A percentile compares a stretch with the other conserved stretches of the same genome.
phyloP scores from a whole-genome alignment of 2,113 vertebrate genomes.

The Coryphaenoides rupestris region DNA sequence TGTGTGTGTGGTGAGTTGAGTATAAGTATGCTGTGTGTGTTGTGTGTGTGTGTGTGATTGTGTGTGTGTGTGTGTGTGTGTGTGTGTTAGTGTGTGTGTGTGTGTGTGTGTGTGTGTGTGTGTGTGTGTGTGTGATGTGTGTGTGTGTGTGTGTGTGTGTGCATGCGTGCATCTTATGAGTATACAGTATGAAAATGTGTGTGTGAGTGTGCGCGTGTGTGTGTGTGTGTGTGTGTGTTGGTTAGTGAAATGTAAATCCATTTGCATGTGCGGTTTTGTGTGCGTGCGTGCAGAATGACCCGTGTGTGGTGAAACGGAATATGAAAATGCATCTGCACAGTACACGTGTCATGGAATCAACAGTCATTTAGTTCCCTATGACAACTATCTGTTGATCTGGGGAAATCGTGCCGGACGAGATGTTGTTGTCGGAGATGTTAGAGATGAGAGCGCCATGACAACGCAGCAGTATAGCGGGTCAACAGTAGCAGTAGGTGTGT shows the following conservation, averaged over 20 bases:
- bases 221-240: conserved; percentile 1
- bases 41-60: not conserved
- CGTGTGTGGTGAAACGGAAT: no score
- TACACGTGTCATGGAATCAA: no score
- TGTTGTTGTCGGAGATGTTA: conserved; percentile 14
- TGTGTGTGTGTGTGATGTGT: not conserved
- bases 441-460: no score
- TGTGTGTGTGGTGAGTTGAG: not conserved
- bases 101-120: no score
- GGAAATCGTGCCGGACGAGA: conserved; percentile 15
- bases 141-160: not conserved
- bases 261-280: not conserved
- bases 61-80: not conserved
- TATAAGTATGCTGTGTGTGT: not conserved
- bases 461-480: conserved; percentile 21
- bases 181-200: not conserved
- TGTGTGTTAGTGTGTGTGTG: no score
- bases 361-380: not conserved
- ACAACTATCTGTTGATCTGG: not conserved
- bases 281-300: not conserved
- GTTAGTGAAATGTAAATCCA: no score
- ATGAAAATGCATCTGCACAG: no score
- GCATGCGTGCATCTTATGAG: no score
- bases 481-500: conserved; percentile 18
- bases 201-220: not conserved